Base-by-base conservation (phyloP, 2,113 vertebrate genomes). In the Columba livia region DNA sequence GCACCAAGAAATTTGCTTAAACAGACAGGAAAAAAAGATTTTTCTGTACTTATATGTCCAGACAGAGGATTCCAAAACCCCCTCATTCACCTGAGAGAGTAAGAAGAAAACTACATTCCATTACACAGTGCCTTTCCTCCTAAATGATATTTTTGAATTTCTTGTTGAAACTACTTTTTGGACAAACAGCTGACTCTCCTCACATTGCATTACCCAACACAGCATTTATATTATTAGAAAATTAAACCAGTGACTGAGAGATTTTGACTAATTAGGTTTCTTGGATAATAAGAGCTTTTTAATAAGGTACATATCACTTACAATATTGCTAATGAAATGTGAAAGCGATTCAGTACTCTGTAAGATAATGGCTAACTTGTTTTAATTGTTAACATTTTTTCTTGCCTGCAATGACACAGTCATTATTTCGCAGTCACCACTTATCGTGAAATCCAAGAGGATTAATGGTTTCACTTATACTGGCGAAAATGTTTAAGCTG, bases 401-500 rank as follows among this genome's bases (percentile, higher is more conserved):
- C 98, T 98, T 98, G 98, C 98, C 97, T 98, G 97, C 98, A 98
- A 98, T 98, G 99, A 99, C 99, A 99, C 98, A 98, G 98, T 98
- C 99, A 99, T 99, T 99, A 99, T 99, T 99, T 98, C 98, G 97
- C 98, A 99, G 99, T 99, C 99, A 98, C 98, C 98, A 98, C 99
- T 99, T 99, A 99, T 99, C 99, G 97, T 97, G 97, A 98, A 98
- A 99, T 99, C 99, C 97, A 97, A 94, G 98, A 99, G 99, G 99
- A 99, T 99, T 99, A 99, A 99, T 99, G 99, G 99, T 98, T 99
- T 99, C 99, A 99, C 99, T 99, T 99, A 98, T 98, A 98, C 98
- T 97, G 97, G 98, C 98, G 98, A 99, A 99, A 99, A 99, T 99
- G 99, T 99, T 99, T 98, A 99, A 99, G 98, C 99, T 99, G 99